Evolutionary conservation across 1,140 invertebrate genomes (phyloP).

Genomic region (Aphidius gifuensis): DNA sequence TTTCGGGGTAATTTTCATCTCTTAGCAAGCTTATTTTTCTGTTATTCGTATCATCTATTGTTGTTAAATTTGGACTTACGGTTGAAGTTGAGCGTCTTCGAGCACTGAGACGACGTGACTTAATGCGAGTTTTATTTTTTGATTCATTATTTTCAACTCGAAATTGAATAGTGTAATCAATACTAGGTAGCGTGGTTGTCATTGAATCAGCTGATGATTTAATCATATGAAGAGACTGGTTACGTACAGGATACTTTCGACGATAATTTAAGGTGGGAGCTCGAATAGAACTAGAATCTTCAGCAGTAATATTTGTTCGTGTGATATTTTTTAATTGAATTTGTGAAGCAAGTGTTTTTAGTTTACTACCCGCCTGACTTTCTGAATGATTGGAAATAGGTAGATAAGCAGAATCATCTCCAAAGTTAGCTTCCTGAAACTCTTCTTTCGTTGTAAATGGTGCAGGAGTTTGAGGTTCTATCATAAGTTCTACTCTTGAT

Average conservation of each 20-base stretch:
- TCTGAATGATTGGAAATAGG: constrained; percentile 40
- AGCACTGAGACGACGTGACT: constrained; percentile 37
- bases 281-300: constrained; percentile 35
- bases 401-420: constrained; percentile 47
- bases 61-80: constrained; percentile 36
- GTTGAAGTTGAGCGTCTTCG: constrained; percentile 27
- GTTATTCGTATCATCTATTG: constrained; percentile 39
- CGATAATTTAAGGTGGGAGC: constrained; percentile 41
- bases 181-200: constrained; percentile 28
- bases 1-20: constrained; percentile 47
- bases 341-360: constrained; percentile 28
- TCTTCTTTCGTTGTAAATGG: constrained; percentile 23
- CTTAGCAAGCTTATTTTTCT: constrained; percentile 47
- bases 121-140: constrained; percentile 30
- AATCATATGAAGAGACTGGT: constrained; percentile 33
- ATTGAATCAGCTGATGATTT: constrained; percentile 28
- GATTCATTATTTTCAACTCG: constrained; percentile 29
- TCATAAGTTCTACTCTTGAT: constrained; percentile 1
- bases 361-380: constrained; percentile 28
- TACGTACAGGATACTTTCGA: constrained; percentile 39
- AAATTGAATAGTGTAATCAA: constrained; percentile 34
- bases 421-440: constrained; percentile 31
- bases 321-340: constrained; percentile 26
- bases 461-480: constrained; percentile 21
- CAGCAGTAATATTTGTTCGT: constrained; percentile 33